These are phyloP conservation scores for Myioborus melanocephalus DNA, from an alignment of 2,797 vertebrate species.

Conservation along the genomic window DNA sequence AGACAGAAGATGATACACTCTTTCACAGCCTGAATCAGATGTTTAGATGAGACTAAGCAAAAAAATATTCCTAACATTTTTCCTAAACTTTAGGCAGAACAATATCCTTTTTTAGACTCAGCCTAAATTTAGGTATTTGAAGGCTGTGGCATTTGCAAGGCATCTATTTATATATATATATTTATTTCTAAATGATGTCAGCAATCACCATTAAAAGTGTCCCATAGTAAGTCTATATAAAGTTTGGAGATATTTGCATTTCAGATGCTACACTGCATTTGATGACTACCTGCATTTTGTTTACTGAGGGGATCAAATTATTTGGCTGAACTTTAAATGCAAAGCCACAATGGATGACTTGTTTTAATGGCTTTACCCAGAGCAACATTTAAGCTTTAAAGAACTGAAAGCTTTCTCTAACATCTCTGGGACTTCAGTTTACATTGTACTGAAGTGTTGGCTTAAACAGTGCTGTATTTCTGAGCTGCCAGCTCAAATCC, in stretches of 20 bases:
- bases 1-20: background rate
- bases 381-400: background rate
- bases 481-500: background rate
- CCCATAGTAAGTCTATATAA: background rate
- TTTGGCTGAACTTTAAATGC: background rate
- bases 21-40: background rate
- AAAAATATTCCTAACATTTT: background rate
- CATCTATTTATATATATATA: too few species aligned
- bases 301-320: background rate
- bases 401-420: background rate
- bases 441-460: background rate
- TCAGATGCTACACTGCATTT: background rate
- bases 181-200: background rate
- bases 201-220: rapidly evolving
- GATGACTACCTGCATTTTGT: background rate
- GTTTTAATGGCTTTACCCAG: background rate
- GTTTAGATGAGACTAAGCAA: background rate
- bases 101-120: background rate
- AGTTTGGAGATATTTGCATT: background rate
- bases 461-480: background rate
- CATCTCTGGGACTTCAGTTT: background rate
- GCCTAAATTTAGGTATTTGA: background rate
- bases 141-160: background rate
- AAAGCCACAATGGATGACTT: background rate
- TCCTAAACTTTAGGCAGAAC: background rate